Evolutionary conservation across 1,140 invertebrate genomes (phyloP), one percentile per base, ranked within the genome.

Genomic region (Drosophila pectinifera): DNA sequence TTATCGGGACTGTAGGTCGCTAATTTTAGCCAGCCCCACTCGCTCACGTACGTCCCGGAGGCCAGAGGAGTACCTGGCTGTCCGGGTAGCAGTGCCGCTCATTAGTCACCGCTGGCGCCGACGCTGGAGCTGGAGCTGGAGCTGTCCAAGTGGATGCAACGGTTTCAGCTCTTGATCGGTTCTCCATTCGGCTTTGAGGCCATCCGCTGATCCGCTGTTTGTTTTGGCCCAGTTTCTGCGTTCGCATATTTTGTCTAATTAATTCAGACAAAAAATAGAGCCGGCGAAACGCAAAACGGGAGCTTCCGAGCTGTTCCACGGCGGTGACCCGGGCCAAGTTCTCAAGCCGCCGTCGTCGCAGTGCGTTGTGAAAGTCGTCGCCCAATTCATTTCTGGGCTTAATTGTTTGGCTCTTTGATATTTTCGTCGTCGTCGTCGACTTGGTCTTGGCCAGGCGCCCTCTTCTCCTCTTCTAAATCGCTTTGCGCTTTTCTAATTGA

Each of bases 401-500:
- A 65, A 81, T 86, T 67, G 84, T 76, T 72, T 76, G 80, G 75
- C 73, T 79, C 79, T 69, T 63, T 42, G 53, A 51, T 61, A 68
- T 83, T 68, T 82, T 56, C 62, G 53, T 36, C 41, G 55, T 26
- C 28, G 31, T 45, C 31, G 13, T 31, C 8, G 38, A 28, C 49
- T 43, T 72, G 55, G 70, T 65, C 34, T 24, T 5, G 45, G 45
- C n/a, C 11, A 14, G 46, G 46, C 26, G 16, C 45, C 73, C 78
- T 62, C 64, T 68, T 53, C 59, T 5, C 1, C 49, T 53, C 31
- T 53, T 53, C 73, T 58, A 65, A 79, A 79, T 72, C 55, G 75
- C 77, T 80, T 80, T 70, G 72, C 70, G 82, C 75, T 82, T 82
- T 86, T 86, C 80, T 89, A 88, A 88, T 88, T 88, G 83, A 88